These are phyloP conservation scores for Choristoneura fumiferana DNA, from an alignment of 1,140 invertebrate species.

Conservation along the genomic window DNA sequence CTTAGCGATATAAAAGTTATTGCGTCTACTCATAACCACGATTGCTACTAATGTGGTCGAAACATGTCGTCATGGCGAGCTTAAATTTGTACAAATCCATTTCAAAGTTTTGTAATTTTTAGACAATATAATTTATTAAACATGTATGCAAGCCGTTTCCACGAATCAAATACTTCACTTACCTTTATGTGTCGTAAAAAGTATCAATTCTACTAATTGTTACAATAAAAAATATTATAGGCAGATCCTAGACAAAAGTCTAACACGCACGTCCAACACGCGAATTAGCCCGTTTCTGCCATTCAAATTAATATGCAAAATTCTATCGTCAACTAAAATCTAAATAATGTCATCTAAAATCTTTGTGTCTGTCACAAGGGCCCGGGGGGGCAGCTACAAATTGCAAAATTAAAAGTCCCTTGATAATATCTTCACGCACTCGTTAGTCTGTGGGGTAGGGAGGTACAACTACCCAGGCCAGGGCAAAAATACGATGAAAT, in stretches of 20 bases:
- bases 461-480: slow-evolving; percentile 25
- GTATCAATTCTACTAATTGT: slow-evolving; percentile 5
- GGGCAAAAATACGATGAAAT: slow-evolving; percentile 9
- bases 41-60: too few species aligned
- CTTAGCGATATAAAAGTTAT: too few species aligned
- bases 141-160: too few species aligned
- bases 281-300: background rate
- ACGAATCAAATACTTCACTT: too few species aligned
- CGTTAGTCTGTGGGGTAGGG: slow-evolving; percentile 3
- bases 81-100: too few species aligned
- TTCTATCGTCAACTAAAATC: slow-evolving; percentile 43
- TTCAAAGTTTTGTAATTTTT: too few species aligned
- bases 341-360: slow-evolving; percentile 32
- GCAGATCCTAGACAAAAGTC: background rate
- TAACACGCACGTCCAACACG: background rate
- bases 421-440: slow-evolving; percentile 40
- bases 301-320: slow-evolving; percentile 16
- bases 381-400: slow-evolving; percentile 43
- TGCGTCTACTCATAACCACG: too few species aligned
- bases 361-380: slow-evolving; percentile 27
- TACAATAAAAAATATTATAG: background rate
- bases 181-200: background rate
- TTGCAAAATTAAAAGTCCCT: slow-evolving; percentile 63
- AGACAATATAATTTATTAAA: too few species aligned
- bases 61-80: too few species aligned